Base-by-base conservation (phyloP, 2,888 invertebrate species). In the Plutella xylostella region DNA sequence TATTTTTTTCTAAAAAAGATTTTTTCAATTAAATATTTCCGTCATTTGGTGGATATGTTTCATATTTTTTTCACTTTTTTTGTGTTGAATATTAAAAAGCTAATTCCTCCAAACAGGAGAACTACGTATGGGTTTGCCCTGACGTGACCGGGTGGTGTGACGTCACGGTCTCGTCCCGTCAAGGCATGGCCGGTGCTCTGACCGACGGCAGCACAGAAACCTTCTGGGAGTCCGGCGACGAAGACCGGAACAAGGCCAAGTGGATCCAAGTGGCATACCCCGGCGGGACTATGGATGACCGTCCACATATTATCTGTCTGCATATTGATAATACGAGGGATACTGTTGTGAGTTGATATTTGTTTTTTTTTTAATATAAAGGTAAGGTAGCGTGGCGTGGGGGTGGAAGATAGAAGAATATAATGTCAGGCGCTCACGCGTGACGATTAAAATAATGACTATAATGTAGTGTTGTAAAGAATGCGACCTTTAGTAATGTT, bases 161-260 rank as follows among this genome's bases (percentile, higher is more conserved):
- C 56, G 88, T 97, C 40, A 93, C 92, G 54, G 95, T 96, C 0
- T 97, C 97, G 0, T 97, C 97, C 53, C 87, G 98, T 0, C 94
- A 92, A 61, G 97, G 96, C 6, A 96, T 98, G 95, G 90, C 95
- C 3, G 93, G 92, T 2, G 96, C 96, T 53, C 85, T 98, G 14
- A 93, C 92, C 0, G 98, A 98, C 68, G 93, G 92, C 59, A 96
- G 96, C 4, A 97, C 97, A 0, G 98, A 98, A 71, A 98, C 98
- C 0, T 98, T 98, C 77, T 98, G 98, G 98, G 98, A 98, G 77
- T 97, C 97, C 30, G 97, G 97, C 0, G 98, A 98, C 60, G 98
- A 98, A 63, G 98, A 98, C 75, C 86, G 93, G 46, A 96, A 96
- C 69, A 95, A 96, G 69, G 91, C 94, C 19, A 97, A 97, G 75